Conservation (phyloP, 1,140 invertebrate genomes). For the Papilio glaucus region DNA sequence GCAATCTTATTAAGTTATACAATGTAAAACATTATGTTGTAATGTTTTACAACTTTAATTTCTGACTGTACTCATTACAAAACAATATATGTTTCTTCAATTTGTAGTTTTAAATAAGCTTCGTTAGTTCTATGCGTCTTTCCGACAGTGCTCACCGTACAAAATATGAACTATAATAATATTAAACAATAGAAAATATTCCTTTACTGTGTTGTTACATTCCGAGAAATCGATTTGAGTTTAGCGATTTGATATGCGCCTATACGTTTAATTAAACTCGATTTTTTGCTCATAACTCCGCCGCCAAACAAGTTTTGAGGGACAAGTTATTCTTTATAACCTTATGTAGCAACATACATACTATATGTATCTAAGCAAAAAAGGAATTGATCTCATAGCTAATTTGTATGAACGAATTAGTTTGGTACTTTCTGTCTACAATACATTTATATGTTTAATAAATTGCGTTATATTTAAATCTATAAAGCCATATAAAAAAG, state of each 20-base stretch:
- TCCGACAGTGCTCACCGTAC: not conserved
- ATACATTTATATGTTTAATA: not conserved
- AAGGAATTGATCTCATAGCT: not conserved
- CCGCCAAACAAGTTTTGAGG: conserved; percentile 46
- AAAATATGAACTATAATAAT: conserved; percentile 27
- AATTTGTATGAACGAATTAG: not conserved
- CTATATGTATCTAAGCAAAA: not conserved
- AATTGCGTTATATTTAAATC: not conserved
- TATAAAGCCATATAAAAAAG: not conserved
- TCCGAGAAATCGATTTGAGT: conserved; percentile 42
- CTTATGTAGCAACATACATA: not conserved
- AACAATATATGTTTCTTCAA: no score
- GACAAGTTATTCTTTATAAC: conserved; percentile 22
- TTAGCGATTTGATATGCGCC: conserved; percentile 46
- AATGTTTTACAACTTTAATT: not conserved
- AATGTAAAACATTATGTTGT: no score
- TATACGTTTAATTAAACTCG: conserved; percentile 41
- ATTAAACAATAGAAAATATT: conserved; percentile 7
- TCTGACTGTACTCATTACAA: not conserved
- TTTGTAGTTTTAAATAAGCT: no score
- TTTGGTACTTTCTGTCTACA: not conserved
- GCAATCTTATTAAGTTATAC: no score
- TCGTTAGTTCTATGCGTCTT: no score
- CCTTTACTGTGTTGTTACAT: conserved; percentile 8
- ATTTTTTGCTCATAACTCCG: conserved; percentile 44